Conservation (phyloP, 2,888 invertebrate genomes). For the Mimachlamys varia region DNA sequence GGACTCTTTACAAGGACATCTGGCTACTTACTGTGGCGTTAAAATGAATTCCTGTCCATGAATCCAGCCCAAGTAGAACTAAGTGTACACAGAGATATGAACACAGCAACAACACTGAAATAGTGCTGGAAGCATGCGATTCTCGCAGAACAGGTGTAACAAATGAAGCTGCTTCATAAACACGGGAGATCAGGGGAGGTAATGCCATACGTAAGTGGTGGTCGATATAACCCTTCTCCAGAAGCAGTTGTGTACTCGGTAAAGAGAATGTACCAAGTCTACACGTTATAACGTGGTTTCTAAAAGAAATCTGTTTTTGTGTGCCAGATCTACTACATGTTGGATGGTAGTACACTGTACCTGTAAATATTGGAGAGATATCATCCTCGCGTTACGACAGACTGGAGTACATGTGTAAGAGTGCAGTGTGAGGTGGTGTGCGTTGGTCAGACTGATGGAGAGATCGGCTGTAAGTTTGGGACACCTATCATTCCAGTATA, state of each 20-base stretch:
- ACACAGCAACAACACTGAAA: not conserved
- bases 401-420: not conserved
- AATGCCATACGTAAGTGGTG: not conserved
- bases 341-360: not conserved
- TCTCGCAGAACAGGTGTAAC: not conserved
- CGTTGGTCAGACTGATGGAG: not conserved
- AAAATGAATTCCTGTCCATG: not conserved
- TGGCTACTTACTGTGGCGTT: not conserved
- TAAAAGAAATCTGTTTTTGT: not conserved
- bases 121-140: not conserved
- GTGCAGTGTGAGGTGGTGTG: not conserved
- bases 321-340: not conserved
- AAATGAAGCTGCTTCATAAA: not conserved
- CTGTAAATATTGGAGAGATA: not conserved
- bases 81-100: not conserved
- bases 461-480: not conserved
- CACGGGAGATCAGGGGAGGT: not conserved
- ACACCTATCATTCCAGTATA: not conserved
- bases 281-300: not conserved
- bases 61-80: not conserved
- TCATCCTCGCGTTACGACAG: too few relatives aligned
- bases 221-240: not conserved
- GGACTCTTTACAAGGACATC: not conserved
- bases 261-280: not conserved
- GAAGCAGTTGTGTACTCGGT: not conserved